Conservation (phyloP, 1,140 invertebrate species). For the Musca domestica region DNA sequence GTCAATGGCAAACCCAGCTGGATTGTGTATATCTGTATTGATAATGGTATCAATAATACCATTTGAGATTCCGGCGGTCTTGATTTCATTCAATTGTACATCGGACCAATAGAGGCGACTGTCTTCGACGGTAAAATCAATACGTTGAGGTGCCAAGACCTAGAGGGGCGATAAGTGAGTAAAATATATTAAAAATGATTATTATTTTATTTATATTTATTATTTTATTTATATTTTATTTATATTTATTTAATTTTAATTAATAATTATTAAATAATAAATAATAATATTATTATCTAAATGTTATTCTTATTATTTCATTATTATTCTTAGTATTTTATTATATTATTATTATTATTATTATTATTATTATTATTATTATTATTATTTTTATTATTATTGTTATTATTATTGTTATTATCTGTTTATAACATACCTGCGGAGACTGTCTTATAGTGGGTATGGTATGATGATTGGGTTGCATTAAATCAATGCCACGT, state of each 20-base stretch:
- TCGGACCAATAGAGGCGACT: constrained; percentile 79
- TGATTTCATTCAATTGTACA: constrained; percentile 70
- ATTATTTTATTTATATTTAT: no score
- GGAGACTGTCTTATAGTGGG: constrained; percentile 69
- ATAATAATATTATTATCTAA: background rate
- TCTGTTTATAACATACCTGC: constrained; percentile 33
- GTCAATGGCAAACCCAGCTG: constrained; percentile 63
- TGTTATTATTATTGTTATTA: no score
- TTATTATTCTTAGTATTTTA: no score
- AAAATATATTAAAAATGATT: no score
- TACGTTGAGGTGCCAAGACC: constrained; percentile 63
- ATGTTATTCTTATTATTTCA: no score
- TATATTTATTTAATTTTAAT: no score
- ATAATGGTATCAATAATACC: constrained; percentile 67
- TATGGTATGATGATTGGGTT: constrained; percentile 74
- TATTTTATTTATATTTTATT: no score
- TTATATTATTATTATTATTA: no score
- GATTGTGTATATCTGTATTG: constrained; percentile 64
- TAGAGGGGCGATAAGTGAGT: no score
- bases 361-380: background rate
- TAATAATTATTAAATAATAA: no score
- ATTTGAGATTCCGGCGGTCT: constrained; percentile 66
- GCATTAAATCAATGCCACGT: constrained; percentile 74
- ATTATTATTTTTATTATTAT: no score
- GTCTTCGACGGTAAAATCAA: constrained; percentile 68